A percentile compares a stretch with the other conserved stretches of the same genome.
Conservation (phyloP, 2,888 invertebrate genomes). For the Tribolium freemani region DNA sequence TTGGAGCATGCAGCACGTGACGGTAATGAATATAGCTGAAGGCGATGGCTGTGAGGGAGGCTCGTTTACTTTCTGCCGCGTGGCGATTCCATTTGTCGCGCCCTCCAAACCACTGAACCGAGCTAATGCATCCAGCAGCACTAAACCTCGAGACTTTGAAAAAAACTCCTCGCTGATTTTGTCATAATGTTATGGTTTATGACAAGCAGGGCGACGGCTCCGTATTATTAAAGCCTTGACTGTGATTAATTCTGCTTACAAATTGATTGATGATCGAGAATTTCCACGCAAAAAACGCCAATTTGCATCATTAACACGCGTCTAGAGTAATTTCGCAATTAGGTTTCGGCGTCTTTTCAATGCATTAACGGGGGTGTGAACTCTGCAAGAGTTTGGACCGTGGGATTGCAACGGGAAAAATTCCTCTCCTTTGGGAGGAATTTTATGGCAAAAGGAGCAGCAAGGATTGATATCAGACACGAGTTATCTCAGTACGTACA, state of each 20-base stretch:
- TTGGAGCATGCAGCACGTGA: conserved; percentile 63
- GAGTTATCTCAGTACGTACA: not conserved
- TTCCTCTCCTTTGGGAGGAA: conserved; percentile 15
- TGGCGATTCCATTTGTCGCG: conserved; percentile 63
- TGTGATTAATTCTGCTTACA: conserved; percentile 53
- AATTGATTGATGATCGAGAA: conserved; percentile 52
- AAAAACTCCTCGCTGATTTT: conserved; percentile 39
- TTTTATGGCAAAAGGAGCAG: conserved; percentile 3
- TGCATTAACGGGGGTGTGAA: too few species aligned
- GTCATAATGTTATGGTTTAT: conserved; percentile 45
- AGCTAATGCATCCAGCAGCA: conserved; percentile 53
- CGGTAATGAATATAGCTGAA: conserved; percentile 66
- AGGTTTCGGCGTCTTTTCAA: not conserved
- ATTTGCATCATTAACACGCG: conserved; percentile 22
- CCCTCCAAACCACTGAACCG: conserved; percentile 52
- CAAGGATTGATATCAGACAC: not conserved
- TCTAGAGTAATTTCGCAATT: conserved; percentile 42
- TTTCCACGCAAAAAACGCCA: conserved; percentile 13
- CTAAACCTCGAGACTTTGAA: conserved; percentile 45
- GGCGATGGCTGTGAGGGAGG: conserved; percentile 57
- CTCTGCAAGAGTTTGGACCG: not conserved
- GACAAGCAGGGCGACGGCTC: conserved; percentile 36
- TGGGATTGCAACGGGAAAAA: conserved; percentile 17
- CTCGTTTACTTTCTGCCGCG: conserved; percentile 62
- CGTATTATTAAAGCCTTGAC: conserved; percentile 50